Base-by-base conservation (phyloP, 2,888 invertebrate species). In the Cylloceria caligata region DNA sequence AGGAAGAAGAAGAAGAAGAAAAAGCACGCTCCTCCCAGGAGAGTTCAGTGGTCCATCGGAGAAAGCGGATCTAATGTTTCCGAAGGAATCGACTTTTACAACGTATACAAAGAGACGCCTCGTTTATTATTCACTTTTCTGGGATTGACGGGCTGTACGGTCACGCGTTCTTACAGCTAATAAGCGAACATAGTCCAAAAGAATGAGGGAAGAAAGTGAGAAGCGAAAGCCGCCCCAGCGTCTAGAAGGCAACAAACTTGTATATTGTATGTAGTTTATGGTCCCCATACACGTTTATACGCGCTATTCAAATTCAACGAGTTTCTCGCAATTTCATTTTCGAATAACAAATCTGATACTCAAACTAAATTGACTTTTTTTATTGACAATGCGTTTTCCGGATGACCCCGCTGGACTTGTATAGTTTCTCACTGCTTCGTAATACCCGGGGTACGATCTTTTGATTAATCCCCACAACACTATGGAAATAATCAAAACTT, bases 221-320 rank as follows among this genome's bases (percentile, higher is more conserved):
- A 13, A 60, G 39, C 65, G 30, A 47, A 57, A 2, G 24, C 3
- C 24, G 13, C 11, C 9, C 11, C 11, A 11, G 45, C 11, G 24
- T 52, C 11, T 21, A 7, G 3, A 49, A 49, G 24, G 42, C 3
- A 11, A 6, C 2, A 13, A 24, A 42, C 30, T 4, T 30, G 30
- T 30, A 30, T 30, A 30, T 30, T 30, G 30, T 4, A n/a, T n/a
- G n/a, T n/a, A n/a, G n/a, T n/a, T n/a, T n/a, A n/a, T n/a, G n/a
- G n/a, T n/a, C n/a, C 36, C 6, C 36, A 47, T 64, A 62, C 76
- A 77, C 47, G 49, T 60, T 42, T 49, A 67, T 68, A 57, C 64
- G 49, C 30, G 30, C 60, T 16, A 82, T 82, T 71, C 74, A 69
- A 75, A 79, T 67, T 73, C 65, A 75, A 75, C 75, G 75, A 71